A percentile compares a stretch with the other conserved stretches of the same genome.
These are phyloP conservation scores for Mythimna loreyi DNA, from an alignment of 2,888 invertebrate genomes.

Conservation along the genomic window DNA sequence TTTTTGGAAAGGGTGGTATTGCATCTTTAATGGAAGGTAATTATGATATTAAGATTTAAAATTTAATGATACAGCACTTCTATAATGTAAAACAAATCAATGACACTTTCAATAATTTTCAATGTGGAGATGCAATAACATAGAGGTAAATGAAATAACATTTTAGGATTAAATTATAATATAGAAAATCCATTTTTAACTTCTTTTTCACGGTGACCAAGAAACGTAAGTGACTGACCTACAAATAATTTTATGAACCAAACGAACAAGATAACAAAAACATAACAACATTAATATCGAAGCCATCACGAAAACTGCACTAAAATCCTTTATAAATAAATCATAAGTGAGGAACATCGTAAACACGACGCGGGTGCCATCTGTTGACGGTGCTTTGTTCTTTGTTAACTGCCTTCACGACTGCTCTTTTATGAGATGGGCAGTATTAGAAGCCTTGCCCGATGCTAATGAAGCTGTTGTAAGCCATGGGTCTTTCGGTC, in stretches of 20 bases:
- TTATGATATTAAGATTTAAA: too few species aligned
- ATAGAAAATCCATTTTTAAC: too few species aligned
- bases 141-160: too few species aligned
- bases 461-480: slow-evolving; percentile 18
- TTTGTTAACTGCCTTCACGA: slow-evolving; percentile 43
- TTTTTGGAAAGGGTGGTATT: slow-evolving; percentile 12
- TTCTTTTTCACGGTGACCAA: too few species aligned
- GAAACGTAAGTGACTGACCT: neutral
- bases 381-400: slow-evolving; percentile 41
- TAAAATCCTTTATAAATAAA: slow-evolving; percentile 35
- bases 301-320: slow-evolving; percentile 21
- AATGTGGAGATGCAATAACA: neutral
- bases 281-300: slow-evolving; percentile 20
- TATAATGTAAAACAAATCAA: neutral
- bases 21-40: neutral
- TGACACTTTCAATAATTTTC: neutral
- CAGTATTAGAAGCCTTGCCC: slow-evolving; percentile 3
- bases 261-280: slow-evolving; percentile 5
- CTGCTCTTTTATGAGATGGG: neutral
- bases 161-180: too few species aligned
- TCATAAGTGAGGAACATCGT: slow-evolving; percentile 35
- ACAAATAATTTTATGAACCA: neutral
- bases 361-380: slow-evolving; percentile 38
- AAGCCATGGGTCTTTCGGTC: too few species aligned
- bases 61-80: neutral